These are phyloP conservation scores for Amblyraja radiata DNA, from an alignment of 2,797 vertebrate species.

Conservation along the genomic window DNA sequence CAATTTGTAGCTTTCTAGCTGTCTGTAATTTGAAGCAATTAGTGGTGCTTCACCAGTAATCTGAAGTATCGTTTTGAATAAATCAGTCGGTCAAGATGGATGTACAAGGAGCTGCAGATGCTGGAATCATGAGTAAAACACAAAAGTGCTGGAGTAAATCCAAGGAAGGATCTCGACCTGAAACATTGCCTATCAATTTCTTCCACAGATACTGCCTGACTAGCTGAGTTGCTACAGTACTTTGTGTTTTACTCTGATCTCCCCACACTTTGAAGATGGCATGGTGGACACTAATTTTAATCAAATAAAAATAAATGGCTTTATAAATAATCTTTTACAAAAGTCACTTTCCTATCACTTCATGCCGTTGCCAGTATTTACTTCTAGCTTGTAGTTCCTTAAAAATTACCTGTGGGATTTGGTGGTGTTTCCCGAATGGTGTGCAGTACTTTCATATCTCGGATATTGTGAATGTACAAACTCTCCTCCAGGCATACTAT, in stretches of 20 bases:
- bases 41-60: not conserved
- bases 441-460: slow-evolving; percentile 98
- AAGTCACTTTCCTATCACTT: not conserved
- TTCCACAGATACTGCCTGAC: too few relatives aligned
- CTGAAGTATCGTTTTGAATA: not conserved
- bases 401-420: slow-evolving; percentile 81
- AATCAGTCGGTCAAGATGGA: not conserved
- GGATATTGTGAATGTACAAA: slow-evolving; percentile 98
- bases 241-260: not conserved
- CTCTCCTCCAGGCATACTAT: slow-evolving; percentile 97
- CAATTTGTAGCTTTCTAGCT: not conserved
- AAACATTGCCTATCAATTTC: too few relatives aligned
- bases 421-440: slow-evolving; percentile 97
- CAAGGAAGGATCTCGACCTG: too few relatives aligned
- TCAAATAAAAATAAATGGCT: not conserved
- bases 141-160: too few relatives aligned
- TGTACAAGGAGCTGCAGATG: not conserved
- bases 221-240: not conserved
- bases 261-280: not conserved
- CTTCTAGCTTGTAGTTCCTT: not conserved
- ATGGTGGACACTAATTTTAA: not conserved
- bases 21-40: not conserved
- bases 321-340: not conserved
- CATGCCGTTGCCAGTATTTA: not conserved
- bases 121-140: too few relatives aligned